Evolutionary conservation across 2,113 vertebrate species (phyloP).

Genomic region (Poeciliopsis retropinna): DNA sequence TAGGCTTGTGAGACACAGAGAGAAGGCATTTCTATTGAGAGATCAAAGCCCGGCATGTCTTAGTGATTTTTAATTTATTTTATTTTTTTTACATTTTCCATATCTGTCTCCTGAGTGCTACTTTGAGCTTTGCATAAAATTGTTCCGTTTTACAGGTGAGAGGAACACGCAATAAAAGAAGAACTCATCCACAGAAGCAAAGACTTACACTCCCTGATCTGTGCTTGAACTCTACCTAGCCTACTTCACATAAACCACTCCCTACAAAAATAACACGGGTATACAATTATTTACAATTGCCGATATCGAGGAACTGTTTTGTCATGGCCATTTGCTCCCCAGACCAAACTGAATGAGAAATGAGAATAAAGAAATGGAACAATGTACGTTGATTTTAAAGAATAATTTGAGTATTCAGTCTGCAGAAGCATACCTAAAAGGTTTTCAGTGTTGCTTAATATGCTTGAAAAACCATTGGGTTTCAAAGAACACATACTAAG

Average conservation of each 20-base stretch:
- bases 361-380: too few relatives aligned
- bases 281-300: background rate
- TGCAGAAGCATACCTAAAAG: too few relatives aligned
- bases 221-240: background rate
- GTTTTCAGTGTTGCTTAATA: too few relatives aligned
- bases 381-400: too few relatives aligned
- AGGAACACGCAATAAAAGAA: slow-evolving; percentile 4
- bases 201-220: slow-evolving; percentile 7
- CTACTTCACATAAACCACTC: background rate
- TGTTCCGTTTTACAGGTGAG: slow-evolving; percentile 20
- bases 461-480: too few relatives aligned
- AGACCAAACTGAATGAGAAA: background rate
- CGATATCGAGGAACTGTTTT: background rate
- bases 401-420: too few relatives aligned
- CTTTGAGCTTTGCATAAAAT: slow-evolving; percentile 29
- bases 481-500: too few relatives aligned
- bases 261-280: background rate
- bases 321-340: background rate
- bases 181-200: slow-evolving; percentile 4
- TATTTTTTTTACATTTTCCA: slow-evolving; percentile 41
- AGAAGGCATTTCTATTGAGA: slow-evolving; percentile 48
- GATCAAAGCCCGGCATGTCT: slow-evolving; percentile 68
- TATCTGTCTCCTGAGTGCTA: slow-evolving; percentile 17
- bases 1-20: slow-evolving; percentile 46
- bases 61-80: slow-evolving; percentile 25